Base-by-base conservation (phyloP, 2,113 vertebrate genomes). In the Potamarius usumacintae region DNA sequence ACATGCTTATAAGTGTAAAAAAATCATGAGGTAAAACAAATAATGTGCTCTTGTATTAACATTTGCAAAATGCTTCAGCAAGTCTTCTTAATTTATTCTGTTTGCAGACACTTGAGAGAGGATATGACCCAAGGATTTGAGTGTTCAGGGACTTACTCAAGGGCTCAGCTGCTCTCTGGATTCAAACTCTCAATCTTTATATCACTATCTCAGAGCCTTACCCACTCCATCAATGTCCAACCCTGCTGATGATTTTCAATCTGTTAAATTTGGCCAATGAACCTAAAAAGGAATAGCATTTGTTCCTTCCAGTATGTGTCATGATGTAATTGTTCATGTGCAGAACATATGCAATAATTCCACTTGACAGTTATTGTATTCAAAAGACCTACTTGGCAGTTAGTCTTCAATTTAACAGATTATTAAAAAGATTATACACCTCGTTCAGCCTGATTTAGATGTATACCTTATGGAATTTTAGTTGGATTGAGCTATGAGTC, bases 71-170 rank as follows among this genome's bases (percentile, higher is more conserved):
- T 53, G 72, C 18, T 76, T 76, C 20, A 48, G 72, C 42, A 1
- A 50, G 7, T 53, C 76, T 52, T 74, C 9, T 55, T 57, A 30
- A 30, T 58, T 30, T 17, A 58, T 58, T 80, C 15, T 15, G 7
- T 58, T 58, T 52, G 77, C 25, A 80, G 53, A 80, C 78, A 34
- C 27, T 80, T 58, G 7, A 79, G 6, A 55, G 76, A 79, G 76
- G n/a, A 79, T n/a, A 27, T 1, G 6, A 52, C 74, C 48, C 20
- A 77, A 52, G 52, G 25, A 57, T 58, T 80, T 58, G 17, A 80
- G 55, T 80, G 8, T 34, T 58, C 4, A 30, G 27, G 27, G 7
- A 80, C 27, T 80, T 80, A 58, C 50, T 55, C 22, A 34, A 80
- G 53, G 25, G 48, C 76, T 78, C 12, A 55, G 17, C 50, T 78